Base-by-base conservation (phyloP, 2,797 vertebrate species). In the Chromobotia macracanthus region DNA sequence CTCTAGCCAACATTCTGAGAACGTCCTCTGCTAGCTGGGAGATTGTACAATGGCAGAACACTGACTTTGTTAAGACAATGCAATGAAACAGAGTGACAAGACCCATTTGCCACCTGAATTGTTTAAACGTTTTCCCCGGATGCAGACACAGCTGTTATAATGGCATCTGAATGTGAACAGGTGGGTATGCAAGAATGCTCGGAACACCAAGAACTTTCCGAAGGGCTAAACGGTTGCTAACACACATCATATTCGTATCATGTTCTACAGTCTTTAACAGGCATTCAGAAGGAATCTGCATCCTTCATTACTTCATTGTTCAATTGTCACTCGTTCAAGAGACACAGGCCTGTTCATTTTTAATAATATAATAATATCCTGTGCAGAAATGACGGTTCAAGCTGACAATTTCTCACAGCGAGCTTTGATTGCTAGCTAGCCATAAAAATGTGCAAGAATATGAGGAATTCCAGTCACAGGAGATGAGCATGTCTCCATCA, bases 391-490 rank as follows among this genome's bases (percentile, higher is more conserved):
- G 55, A 70, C 65, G 60, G 65, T 3, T 63, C 44, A 51, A 23
- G 28, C 9, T 38, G 56, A 38, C 51, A 41, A 70, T 71, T 78
- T 71, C 76, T 63, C 21, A 50, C 55, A 3, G 2, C 19, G 65
- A 69, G 28, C 55, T 70, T 61, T 50, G 3, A 69, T 50, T 50
- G 28, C 55, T 50, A 61, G 61, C 41, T 38, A 77, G 13, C 41
- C 12, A 0, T 60, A 61, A 61, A 61, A 77, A 46, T 67, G 1
- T 38, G 9, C 12, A n/a, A 76, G 12, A 23, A 46, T 67, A 48
- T 48, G 53, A 69, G 50, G n/a, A 61, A 21, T 70, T 70, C 13
- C 19, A 60, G 53, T 69, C 75, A 77, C 23, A 70, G 65, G 72
- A 60, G 65, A 53, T 64, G 31, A 65, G 48, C 28, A 28, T 64